Conservation (phyloP, 2,888 invertebrate species). For the Automeris io region DNA sequence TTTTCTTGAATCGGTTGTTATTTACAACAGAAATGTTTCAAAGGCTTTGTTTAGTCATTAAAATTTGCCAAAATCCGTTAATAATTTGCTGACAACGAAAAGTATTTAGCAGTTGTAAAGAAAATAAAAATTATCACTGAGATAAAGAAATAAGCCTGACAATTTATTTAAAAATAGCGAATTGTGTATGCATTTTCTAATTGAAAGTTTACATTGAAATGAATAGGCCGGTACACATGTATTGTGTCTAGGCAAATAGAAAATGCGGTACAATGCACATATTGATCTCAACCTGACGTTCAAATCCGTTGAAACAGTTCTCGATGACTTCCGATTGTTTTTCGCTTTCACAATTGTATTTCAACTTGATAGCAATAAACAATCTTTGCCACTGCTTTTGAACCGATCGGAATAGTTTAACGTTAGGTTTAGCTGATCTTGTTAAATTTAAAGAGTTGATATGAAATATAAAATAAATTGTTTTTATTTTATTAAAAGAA, state of each 20-base stretch:
- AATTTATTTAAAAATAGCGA: no score
- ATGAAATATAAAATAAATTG: no score
- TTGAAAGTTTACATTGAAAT: not conserved
- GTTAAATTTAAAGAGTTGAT: no score
- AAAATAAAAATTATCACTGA: no score
- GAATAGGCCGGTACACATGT: not conserved
- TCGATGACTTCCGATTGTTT: constrained; percentile 55
- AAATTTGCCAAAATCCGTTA: constrained; percentile 2
- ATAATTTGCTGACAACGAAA: not conserved
- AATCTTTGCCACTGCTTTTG: no score
- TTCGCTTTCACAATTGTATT: constrained; percentile 43
- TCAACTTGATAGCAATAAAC: constrained; percentile 15
- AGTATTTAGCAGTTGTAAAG: constrained; percentile 5
- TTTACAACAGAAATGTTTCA: constrained; percentile 5
- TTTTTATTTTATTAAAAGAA: no score
- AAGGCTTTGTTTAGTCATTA: constrained; percentile 5
- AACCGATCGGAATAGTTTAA: no score
- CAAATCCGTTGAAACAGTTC: constrained; percentile 35
- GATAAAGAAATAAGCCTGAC: no score
- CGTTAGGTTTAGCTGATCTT: no score
- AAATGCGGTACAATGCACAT: constrained; percentile 16
- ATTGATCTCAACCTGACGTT: constrained; percentile 21
- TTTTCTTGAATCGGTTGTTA: constrained; percentile 5
- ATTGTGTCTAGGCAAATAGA: constrained; percentile 16
- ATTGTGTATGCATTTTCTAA: no score